A percentile compares a stretch with the other conserved stretches of the same genome.
Conservation (phyloP, 1,140 invertebrate genomes). For the Holotrichia oblita region DNA sequence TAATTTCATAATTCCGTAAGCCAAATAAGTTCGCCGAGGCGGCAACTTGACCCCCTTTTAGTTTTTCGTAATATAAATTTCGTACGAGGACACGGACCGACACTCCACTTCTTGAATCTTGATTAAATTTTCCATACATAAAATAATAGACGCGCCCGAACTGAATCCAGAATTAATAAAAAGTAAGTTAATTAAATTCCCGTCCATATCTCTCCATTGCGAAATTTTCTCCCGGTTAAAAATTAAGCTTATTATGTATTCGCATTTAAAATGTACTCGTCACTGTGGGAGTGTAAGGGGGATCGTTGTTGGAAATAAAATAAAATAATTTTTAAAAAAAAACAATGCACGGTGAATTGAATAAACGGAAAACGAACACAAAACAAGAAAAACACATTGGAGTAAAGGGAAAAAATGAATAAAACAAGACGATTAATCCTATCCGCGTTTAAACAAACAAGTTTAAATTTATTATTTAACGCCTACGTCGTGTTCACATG, state of each 20-base stretch:
- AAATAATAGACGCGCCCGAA: conserved; percentile 11
- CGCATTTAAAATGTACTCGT: neutral
- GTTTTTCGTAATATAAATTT: conserved; percentile 33
- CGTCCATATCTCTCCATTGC: neutral
- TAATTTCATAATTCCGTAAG: conserved; percentile 32
- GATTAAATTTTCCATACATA: conserved; percentile 34
- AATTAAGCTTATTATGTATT: conserved; percentile 16
- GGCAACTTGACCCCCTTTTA: conserved; percentile 28
- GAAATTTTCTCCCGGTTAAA: conserved; percentile 4
- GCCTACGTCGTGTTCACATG: conserved; percentile 21
- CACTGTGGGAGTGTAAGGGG: no score
- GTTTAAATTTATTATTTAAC: conserved; percentile 37
- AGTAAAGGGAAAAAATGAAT: neutral
- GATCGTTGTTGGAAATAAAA: no score
- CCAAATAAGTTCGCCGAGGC: conserved; percentile 5
- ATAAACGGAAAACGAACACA: neutral
- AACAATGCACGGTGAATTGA: no score
- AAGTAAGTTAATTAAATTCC: conserved; percentile 1
- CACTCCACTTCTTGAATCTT: conserved; percentile 2
- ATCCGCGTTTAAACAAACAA: conserved; percentile 16
- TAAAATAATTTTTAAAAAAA: no score
- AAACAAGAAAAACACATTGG: neutral
- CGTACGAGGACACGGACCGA: neutral
- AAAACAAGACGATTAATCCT: conserved; percentile 22
- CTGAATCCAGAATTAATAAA: conserved; percentile 22